Evolutionary conservation across 2,113 vertebrate genomes (phyloP), one percentile per base, ranked within the genome.

Genomic region (Periophthalmodon schlosseri): DNA sequence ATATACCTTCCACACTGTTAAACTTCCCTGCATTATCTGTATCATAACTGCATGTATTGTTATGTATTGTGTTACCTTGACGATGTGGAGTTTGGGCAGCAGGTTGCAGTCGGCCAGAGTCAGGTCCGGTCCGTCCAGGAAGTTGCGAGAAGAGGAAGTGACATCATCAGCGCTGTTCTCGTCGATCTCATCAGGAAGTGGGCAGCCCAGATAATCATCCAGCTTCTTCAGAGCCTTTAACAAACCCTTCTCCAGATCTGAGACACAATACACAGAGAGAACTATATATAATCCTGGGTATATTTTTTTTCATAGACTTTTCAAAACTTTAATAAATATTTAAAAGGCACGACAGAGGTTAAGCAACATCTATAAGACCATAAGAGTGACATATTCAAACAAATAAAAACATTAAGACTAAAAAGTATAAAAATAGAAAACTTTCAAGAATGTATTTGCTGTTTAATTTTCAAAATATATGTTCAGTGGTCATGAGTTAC

Each of bases 81-180:
- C 89, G 0, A 97, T 96, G 88, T 97, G 95, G 16, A 97, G 94
- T 76, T 97, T 97, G 24, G 96, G 96, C 84, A 97, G 90, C 72
- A 97, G 84, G 90, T 97, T 97, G 81, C 96, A 97, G 88, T 97
- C 96, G 0, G 96, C 94, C 73, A 97, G 90, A 5, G 96, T 96
- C 46, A 97, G 95, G 33, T 93, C 92, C 28, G 94, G 93, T 46
- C 96, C 95, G 4, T 97, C 96, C 77, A 97, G 93, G 90, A 96
- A 97, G 78, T 94, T 91, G 75, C 96, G 95, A 58, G 91, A 87
- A 0, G 96, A 97, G 72, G 93, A 85, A 69, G 89, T 89, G 82
- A 95, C 93, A 3, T 97, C 96, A 75, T 97, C 96, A 0, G 94
- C 86, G 15, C 95, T 95, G 88, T 94, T 96, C 86, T 97, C 94